phyloP scores from a whole-genome alignment of 35 echinoderm and acorn worm species.

The Hemicentrotus pulcherrimus region DNA sequence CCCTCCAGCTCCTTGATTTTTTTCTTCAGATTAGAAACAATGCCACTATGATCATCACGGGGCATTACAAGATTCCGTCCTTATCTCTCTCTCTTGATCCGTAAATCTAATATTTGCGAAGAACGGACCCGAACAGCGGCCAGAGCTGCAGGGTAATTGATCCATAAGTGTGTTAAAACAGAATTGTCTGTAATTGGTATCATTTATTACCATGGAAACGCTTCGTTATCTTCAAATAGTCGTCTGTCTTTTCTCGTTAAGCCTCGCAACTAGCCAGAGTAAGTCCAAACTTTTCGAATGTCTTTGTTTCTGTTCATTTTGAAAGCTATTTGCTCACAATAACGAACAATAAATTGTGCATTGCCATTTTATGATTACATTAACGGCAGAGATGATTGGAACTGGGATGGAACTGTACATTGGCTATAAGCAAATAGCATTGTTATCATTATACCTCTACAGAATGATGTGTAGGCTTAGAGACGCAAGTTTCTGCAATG shows the following conservation, averaged over 20 bases:
- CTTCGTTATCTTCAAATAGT: neutral
- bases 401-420: no score
- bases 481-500: no score
- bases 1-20: neutral
- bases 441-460: no score
- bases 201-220: neutral
- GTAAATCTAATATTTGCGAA: neutral
- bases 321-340: neutral
- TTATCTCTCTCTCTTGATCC: neutral
- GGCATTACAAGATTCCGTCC: neutral
- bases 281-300: neutral
- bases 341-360: neutral
- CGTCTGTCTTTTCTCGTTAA: neutral
- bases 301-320: neutral
- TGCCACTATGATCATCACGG: neutral
- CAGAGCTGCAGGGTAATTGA: neutral
- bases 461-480: no score
- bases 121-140: neutral
- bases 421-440: no score
- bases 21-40: neutral
- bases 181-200: neutral
- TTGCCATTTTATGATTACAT: no score
- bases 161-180: neutral
- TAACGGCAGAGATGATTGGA: no score
- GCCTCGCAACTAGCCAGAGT: neutral